A percentile compares a stretch with the other conserved stretches of the same genome.
These are phyloP conservation scores for Hippocampus kuda DNA, from an alignment of 2,797 vertebrate genomes.

Conservation along the genomic window DNA sequence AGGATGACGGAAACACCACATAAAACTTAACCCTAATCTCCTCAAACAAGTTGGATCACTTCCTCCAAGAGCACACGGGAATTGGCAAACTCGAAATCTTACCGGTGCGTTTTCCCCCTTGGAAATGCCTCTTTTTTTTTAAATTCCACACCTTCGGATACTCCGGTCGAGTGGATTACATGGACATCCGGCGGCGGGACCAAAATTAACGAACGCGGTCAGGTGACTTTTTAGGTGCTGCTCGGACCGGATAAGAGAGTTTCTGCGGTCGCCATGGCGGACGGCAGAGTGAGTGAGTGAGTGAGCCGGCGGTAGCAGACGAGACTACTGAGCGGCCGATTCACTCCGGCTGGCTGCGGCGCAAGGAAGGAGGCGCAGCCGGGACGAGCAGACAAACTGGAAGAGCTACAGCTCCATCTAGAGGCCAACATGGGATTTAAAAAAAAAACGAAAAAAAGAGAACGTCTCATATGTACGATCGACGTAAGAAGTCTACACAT, in stretches of 20 bases:
- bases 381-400: too few species aligned
- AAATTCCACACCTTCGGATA: constrained; percentile 42
- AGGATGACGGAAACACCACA: constrained; percentile 45
- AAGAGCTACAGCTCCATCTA: neutral
- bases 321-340: neutral
- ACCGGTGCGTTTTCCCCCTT: constrained; percentile 28
- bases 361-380: constrained; percentile 1
- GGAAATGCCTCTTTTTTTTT: constrained; percentile 31
- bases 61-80: constrained; percentile 34
- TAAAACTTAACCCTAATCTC: constrained; percentile 60
- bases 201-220: neutral
- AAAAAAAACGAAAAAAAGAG: too few species aligned
- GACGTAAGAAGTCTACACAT: too few species aligned
- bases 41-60: constrained; percentile 66
- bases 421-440: neutral
- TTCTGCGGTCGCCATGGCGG: constrained; percentile 70
- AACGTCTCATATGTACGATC: too few species aligned
- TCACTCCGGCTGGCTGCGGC: neutral
- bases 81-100: constrained; percentile 22
- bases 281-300: constrained; percentile 43
- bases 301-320: neutral
- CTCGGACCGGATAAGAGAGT: constrained; percentile 34
- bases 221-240: constrained; percentile 40
- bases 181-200: constrained; percentile 40
- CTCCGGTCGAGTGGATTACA: constrained; percentile 28